phyloP scores from a whole-genome alignment of 1,140 invertebrate species.

The Aethina tumida region DNA sequence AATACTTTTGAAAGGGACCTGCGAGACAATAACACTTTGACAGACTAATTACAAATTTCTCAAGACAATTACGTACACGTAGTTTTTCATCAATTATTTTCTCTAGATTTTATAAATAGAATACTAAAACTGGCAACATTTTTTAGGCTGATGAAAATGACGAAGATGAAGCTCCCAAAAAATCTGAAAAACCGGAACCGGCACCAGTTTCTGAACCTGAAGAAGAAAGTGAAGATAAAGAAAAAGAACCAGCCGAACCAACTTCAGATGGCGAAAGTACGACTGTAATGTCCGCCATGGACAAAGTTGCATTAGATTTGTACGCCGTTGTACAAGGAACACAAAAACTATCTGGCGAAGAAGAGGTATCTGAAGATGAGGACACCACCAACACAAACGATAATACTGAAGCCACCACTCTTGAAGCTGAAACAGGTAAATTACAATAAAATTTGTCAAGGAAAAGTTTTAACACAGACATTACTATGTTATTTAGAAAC shows the following conservation, averaged over 20 bases:
- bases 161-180: slow-evolving; percentile 1
- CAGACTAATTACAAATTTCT: no score
- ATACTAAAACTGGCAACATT: no score
- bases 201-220: slow-evolving; percentile 13
- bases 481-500: slow-evolving; percentile 1
- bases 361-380: slow-evolving; percentile 12
- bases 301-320: slow-evolving; percentile 69
- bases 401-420: slow-evolving; percentile 28
- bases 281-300: slow-evolving; percentile 59
- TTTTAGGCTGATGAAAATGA: no score
- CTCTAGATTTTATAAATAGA: no score
- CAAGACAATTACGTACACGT: no score
- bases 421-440: slow-evolving; percentile 33
- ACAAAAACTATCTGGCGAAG: slow-evolving; percentile 57
- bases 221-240: slow-evolving; percentile 31
- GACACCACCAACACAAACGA: slow-evolving; percentile 18
- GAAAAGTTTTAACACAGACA: no score
- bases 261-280: slow-evolving; percentile 31
- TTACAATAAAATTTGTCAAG: no score
- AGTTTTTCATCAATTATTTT: no score
- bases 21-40: neutral
- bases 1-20: neutral
- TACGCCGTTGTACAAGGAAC: slow-evolving; percentile 68
- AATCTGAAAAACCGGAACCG: slow-evolving; percentile 35
- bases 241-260: slow-evolving; percentile 36